Evolutionary conservation across 64 coral and sea anemone genomes (phyloP), one percentile per base, ranked within the genome.

Genomic region (Montipora foliosa): DNA sequence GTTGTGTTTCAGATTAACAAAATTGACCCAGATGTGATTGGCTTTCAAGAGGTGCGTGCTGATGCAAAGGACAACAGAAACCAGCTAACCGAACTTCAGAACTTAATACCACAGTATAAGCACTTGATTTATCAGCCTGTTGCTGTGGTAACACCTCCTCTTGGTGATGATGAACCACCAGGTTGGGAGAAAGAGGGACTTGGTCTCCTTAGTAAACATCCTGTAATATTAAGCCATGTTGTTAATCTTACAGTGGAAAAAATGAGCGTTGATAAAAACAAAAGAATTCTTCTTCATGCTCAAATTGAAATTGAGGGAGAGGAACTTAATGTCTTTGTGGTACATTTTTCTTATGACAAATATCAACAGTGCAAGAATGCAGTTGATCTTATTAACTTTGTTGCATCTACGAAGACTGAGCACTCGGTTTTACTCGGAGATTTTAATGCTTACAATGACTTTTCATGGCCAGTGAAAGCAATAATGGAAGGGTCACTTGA

Each of bases 121-220:
- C 66, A 96, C 77, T 52, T 46, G n/a, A 72, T 91, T 67, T 99
- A 94, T 77, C 90, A 95, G 7, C 55, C 89, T 60, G 92, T 94
- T 29, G 62, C 88, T 13, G 81, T 74, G 16, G 75, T 92, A 13
- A 78, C 88, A 12, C 85, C 79, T 53, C 77, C 87, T 89, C 57
- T 92, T 6, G 95, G 92, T 49, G 81, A 17, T 79, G 69, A 67
- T 76, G 91, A 53, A 2, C 92, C 92, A 15, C 89, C 90, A 45
- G 98, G 98, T 66, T 99, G 98, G 98, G 89, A 96, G 64, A 76
- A 94, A 22, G 98, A 99, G 60, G 98, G 98, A 8, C 92, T 99
- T 60, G 98, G 95, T 14, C 83, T 99, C 16, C 59, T 99, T 48
- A 99, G 98, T 77, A 91, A 83, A 76, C 68, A 95, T 90, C 90